Percentiles rank a stretch among this genome's conserved stretches.
These are phyloP conservation scores for Pogonomyrmex californicus DNA, from an alignment of 1,140 invertebrate genomes.

Conservation along the genomic window DNA sequence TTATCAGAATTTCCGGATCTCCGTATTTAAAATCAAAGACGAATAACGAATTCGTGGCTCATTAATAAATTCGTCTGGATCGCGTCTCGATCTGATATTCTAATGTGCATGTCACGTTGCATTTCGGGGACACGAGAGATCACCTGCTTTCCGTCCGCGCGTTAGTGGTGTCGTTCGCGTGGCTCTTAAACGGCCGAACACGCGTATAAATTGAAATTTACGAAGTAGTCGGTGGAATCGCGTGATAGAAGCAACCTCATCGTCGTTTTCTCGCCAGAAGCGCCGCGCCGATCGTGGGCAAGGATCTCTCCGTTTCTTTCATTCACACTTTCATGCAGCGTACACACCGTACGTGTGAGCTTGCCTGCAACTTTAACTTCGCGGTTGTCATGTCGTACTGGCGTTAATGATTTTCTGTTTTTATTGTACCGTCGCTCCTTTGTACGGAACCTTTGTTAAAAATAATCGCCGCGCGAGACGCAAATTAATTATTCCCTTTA, in stretches of 20 bases:
- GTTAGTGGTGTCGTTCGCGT: constrained; percentile 73
- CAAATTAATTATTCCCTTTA: constrained; percentile 5
- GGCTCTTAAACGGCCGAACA: constrained; percentile 75
- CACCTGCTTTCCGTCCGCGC: constrained; percentile 62
- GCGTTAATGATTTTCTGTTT: neutral
- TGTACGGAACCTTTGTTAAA: no score
- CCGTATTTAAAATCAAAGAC: neutral
- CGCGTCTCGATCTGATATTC: constrained; percentile 51
- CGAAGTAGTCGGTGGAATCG: constrained; percentile 75
- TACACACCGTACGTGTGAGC: constrained; percentile 11
- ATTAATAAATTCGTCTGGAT: constrained; percentile 1
- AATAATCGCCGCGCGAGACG: neutral
- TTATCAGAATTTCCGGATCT: neutral
- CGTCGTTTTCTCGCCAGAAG: constrained; percentile 58
- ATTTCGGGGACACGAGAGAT: constrained; percentile 29
- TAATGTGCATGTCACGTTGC: constrained; percentile 45
- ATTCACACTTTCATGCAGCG: constrained; percentile 67
- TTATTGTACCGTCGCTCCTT: neutral
- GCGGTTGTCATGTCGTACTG: neutral
- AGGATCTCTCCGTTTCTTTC: constrained; percentile 68
- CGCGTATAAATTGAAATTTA: constrained; percentile 80
- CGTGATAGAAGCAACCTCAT: constrained; percentile 67
- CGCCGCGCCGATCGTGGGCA: constrained; percentile 59
- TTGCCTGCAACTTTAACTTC: constrained; percentile 64
- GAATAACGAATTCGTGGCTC: neutral